A percentile compares a stretch with the other conserved stretches of the same genome.
phyloP scores from a whole-genome alignment of 2,888 invertebrate species.

The Drosophila hamatofila region DNA sequence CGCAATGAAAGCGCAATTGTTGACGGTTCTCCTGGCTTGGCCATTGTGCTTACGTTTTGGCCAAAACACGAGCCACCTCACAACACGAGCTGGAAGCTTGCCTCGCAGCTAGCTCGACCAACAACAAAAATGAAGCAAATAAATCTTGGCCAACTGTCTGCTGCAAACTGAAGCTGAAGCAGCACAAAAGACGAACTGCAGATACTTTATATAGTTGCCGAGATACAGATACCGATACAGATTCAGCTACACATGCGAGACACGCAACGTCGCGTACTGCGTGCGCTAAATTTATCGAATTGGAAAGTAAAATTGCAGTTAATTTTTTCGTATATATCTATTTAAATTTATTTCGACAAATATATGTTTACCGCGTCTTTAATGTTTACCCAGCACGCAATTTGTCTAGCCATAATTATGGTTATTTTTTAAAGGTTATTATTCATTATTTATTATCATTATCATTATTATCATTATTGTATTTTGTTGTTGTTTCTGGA shows the following conservation, averaged over 20 bases:
- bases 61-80: too few relatives aligned
- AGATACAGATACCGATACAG: conserved; percentile 25
- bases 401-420: conserved; percentile 58
- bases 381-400: conserved; percentile 64
- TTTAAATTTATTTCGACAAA: conserved; percentile 74
- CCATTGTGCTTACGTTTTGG: conserved; percentile 25
- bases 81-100: not conserved
- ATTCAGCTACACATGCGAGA: conserved; percentile 19
- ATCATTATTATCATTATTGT: conserved; percentile 32
- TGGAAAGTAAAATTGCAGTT: conserved; percentile 75
- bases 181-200: conserved; percentile 27
- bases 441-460: conserved; percentile 20
- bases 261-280: conserved; percentile 56
- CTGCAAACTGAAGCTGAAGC: conserved; percentile 9
- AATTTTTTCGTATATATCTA: conserved; percentile 46
- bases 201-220: conserved; percentile 24
- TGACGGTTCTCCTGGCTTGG: conserved; percentile 40
- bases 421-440: conserved; percentile 33
- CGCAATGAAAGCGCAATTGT: conserved; percentile 52
- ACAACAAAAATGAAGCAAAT: conserved; percentile 27
- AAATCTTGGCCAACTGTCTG: conserved; percentile 49
- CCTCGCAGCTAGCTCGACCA: conserved; percentile 34
- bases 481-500: conserved; percentile 34
- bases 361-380: conserved; percentile 45
- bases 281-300: conserved; percentile 72